Evolutionary conservation across 1,140 invertebrate genomes (phyloP), one percentile per base, ranked within the genome.

Genomic region (Hermetia illucens): DNA sequence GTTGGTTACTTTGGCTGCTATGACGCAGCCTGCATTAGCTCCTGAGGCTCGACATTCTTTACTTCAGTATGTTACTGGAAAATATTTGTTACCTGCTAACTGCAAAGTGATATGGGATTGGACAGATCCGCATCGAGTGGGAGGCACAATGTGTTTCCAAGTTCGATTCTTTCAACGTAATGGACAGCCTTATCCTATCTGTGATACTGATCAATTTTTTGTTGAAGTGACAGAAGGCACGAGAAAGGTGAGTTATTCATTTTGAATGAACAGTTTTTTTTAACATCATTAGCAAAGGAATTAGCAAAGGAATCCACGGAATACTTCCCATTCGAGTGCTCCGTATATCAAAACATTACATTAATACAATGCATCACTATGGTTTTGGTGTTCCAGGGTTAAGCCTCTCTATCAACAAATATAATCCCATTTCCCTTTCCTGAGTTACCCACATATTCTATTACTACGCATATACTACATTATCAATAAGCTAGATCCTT

Each of bases 81-180:
- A 89, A 59, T 91, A 91, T 66, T 68, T 91, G 21, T 70, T 87
- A 34, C 83, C 88, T 16, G 77, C 81, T 36, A 88, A 87, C 55
- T 91, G 87, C 59, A 79, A 77, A 50, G 67, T 72, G 37, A 68
- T 70, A 39, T 72, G 70, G 70, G 79, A 89, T 46, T 94, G 88
- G 88, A 70, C 76, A 35, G 86, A 91, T 56, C 87, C 87, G 12
- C 74, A 82, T 41, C 64, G 75, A 9, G 90, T 94, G 1, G 89
- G 88, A 9, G 82, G 81, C 55, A 90, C 86, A 4, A 82, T 90
- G 70, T 84, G 82, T 50, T 92, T 93, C 60, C 82, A 75, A 37
- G 79, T 92, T 33, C 67, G 87, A 71, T 91, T 91, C 65, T 91
- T 77, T 66, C 86, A 91, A 64, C 78, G 87, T 49, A 91, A 91